Evolutionary conservation across 2,113 vertebrate genomes (phyloP).

Genomic region (Platichthys flesus): DNA sequence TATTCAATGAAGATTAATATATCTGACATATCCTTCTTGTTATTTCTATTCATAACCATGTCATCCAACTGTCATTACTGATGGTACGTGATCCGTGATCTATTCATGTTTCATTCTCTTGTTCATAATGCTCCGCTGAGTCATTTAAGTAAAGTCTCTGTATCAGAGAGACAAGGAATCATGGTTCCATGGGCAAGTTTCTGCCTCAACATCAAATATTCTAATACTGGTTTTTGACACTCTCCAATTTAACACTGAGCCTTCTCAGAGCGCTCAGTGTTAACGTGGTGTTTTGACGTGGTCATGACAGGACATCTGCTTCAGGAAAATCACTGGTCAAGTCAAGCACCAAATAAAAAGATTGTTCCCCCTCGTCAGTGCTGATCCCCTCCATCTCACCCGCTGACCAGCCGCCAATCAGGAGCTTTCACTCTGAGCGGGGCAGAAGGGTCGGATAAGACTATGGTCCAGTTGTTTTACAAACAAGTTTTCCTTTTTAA

Average conservation of each 20-base stretch:
- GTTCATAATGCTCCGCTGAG: not conserved
- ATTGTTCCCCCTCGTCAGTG: too few species aligned
- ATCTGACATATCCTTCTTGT: conserved; percentile 5
- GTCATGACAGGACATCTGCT: too few species aligned
- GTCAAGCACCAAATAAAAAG: too few species aligned
- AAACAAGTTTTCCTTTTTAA: too few species aligned
- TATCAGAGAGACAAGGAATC: conserved; percentile 5
- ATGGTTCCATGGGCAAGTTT: conserved; percentile 1
- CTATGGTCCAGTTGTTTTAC: too few species aligned
- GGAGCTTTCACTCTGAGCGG: too few species aligned
- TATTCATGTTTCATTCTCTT: conserved; percentile 27
- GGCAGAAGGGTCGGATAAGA: too few species aligned
- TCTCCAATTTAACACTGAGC: not conserved
- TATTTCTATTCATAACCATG: conserved; percentile 16
- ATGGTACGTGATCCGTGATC: conserved; percentile 12
- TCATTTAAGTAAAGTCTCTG: conserved; percentile 8
- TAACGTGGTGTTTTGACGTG: too few species aligned
- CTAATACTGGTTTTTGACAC: not conserved
- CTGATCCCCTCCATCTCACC: too few species aligned
- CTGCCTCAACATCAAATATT: not conserved
- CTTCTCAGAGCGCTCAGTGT: not conserved
- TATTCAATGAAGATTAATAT: conserved; percentile 24
- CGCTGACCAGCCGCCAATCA: too few species aligned
- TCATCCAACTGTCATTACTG: conserved; percentile 22
- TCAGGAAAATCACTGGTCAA: too few species aligned